A percentile compares a stretch with the other conserved stretches of the same genome.
Evolutionary conservation across 2,113 vertebrate species (phyloP).

Genomic region (Hylia prasina): DNA sequence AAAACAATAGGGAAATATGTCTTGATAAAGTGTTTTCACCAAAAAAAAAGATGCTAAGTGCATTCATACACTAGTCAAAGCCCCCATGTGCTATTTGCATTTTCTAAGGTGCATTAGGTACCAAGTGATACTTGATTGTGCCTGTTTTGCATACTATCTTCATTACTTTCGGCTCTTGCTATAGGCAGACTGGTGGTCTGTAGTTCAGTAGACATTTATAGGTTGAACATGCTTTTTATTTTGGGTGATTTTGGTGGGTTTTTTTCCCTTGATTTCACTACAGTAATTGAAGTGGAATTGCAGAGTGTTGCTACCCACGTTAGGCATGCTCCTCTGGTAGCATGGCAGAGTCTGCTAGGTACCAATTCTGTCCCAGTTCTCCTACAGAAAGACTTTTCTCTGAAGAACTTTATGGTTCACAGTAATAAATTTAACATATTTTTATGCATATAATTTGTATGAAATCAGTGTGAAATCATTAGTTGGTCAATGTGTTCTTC

Average conservation of each 20-base stretch:
- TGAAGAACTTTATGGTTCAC: background rate
- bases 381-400: background rate
- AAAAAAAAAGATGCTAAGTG: background rate
- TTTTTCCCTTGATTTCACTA: background rate
- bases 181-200: background rate
- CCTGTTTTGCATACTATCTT: background rate
- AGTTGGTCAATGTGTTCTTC: background rate
- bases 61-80: background rate
- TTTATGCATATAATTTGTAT: background rate
- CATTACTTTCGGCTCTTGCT: background rate
- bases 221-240: background rate
- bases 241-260: background rate
- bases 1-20: background rate
- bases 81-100: background rate
- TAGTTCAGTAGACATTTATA: background rate
- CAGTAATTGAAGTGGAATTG: background rate
- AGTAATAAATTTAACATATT: background rate
- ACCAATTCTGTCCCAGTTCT: background rate
- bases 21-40: background rate
- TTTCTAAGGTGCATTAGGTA: background rate
- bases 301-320: rapidly evolving
- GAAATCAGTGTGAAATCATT: background rate
- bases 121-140: background rate
- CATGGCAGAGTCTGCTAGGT: background rate
- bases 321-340: background rate